Base-by-base conservation (phyloP, 92 coral and sea anemone genomes). In the Paragorgia papillata region DNA sequence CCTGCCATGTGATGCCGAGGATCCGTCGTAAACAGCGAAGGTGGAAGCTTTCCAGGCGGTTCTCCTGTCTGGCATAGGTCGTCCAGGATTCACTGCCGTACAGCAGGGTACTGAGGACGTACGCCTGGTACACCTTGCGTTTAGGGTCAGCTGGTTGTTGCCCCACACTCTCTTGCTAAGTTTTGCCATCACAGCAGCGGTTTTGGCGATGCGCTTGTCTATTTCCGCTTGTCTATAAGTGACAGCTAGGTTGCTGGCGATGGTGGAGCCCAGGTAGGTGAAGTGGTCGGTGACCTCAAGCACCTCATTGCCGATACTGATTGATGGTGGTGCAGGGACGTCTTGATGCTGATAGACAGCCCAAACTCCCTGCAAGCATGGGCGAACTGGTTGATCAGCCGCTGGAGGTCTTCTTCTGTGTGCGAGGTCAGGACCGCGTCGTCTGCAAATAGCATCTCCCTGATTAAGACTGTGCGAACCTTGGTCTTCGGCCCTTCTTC, bases 21-120 rank as follows among this genome's bases (percentile, higher is more conserved):
- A 81, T 67, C 28, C 80, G 80, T 9, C 86, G 83, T 0, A 81
- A 66, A 48, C 84, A 76, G 24, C 80, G 76, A 22, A 77, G 64
- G 84, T 82, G 84, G 80, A 82, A 43, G 54, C 41, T 44, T 13
- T 76, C 48, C 48, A 86, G 84, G 12, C 71, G 56, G 60, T 50
- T 40, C 69, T 76, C 81, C 21, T 86, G 86, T 60, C 64, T 43
- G 26, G 68, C 46, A 49, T 79, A 68, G 3, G 80, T 62, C 10
- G 77, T 40, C 62, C 86, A 81, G 18, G 71, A 56, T 24, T 32
- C 67, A 34, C 67, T 49, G 35, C 69, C 69, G n/a, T 80, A 80
- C 66, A 80, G 79, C 5, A 68, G 65, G 21, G 70, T 80, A 9
- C 79, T 41, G 70, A 80, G 57, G 43, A 80, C 73, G 32, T 78